Conservation (phyloP, 2,797 vertebrate species). For the Meda fulgida region DNA sequence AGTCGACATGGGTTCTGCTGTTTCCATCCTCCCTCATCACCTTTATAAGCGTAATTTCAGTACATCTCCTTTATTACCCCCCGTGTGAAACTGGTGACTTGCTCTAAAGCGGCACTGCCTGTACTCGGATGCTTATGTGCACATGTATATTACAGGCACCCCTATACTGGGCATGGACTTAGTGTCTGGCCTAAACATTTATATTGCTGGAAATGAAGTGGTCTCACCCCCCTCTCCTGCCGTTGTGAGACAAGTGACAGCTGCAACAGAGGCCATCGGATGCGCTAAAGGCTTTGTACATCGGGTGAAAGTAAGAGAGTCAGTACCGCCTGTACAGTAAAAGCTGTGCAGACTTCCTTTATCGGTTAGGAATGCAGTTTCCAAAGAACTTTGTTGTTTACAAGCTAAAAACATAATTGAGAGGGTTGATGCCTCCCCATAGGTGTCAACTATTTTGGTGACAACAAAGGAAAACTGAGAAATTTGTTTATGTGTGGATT, state of each 20-base stretch:
- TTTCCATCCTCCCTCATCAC: no score
- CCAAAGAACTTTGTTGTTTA: neutral
- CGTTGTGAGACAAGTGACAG: neutral
- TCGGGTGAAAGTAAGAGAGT: neutral
- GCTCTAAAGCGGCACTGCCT: no score
- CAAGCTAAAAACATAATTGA: neutral
- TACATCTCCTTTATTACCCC: no score
- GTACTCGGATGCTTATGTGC: no score
- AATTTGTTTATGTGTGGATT: slow-evolving; percentile 25
- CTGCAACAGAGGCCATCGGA: neutral
- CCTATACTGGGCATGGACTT: no score
- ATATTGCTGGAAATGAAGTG: no score
- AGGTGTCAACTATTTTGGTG: slow-evolving; percentile 6
- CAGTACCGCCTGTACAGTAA: neutral
- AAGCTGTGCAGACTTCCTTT: neutral
- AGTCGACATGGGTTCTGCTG: no score
- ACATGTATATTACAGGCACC: no score
- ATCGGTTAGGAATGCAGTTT: neutral
- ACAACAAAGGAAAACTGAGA: slow-evolving; percentile 15
- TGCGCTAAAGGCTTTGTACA: neutral
- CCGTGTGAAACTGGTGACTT: no score
- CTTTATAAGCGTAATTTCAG: no score
- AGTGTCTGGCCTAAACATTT: no score
- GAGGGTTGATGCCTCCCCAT: neutral
- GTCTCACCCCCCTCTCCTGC: no score